These are phyloP conservation scores for Zosterops pallidus DNA, from an alignment of 2,113 vertebrate species.

Conservation along the genomic window DNA sequence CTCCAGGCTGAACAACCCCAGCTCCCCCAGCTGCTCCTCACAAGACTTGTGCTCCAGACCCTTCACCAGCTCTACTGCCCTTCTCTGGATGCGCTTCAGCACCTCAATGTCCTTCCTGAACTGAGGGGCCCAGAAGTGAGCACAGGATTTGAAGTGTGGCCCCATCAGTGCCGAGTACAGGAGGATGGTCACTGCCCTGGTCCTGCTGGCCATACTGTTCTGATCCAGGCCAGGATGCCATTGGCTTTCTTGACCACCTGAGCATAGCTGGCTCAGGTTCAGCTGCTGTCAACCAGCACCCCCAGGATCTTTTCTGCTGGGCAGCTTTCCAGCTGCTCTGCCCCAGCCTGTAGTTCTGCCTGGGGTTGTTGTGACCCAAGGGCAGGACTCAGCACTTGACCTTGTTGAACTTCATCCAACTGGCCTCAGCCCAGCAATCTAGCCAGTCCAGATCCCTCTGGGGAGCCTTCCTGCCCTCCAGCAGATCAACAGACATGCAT, in stretches of 20 bases:
- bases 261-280: neutral
- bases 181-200: fast-evolving
- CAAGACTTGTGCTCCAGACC: neutral
- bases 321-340: neutral
- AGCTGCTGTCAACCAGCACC: neutral
- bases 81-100: fast-evolving
- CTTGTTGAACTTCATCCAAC: neutral
- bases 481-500: neutral
- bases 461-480: neutral
- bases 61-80: fast-evolving
- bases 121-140: fast-evolving
- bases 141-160: too few species aligned
- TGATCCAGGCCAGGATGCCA: neutral
- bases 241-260: neutral
- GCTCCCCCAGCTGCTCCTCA: neutral
- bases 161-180: fast-evolving
- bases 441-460: neutral
- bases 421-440: neutral
- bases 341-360: neutral
- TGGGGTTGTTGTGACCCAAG: neutral
- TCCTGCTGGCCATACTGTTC: neutral
- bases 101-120: fast-evolving
- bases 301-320: neutral
- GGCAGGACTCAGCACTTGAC: neutral
- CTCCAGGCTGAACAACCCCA: neutral